Percentiles rank a stretch among this genome's conserved stretches.
Conservation (phyloP, 2,888 invertebrate species). For the Girardia tigrina region DNA sequence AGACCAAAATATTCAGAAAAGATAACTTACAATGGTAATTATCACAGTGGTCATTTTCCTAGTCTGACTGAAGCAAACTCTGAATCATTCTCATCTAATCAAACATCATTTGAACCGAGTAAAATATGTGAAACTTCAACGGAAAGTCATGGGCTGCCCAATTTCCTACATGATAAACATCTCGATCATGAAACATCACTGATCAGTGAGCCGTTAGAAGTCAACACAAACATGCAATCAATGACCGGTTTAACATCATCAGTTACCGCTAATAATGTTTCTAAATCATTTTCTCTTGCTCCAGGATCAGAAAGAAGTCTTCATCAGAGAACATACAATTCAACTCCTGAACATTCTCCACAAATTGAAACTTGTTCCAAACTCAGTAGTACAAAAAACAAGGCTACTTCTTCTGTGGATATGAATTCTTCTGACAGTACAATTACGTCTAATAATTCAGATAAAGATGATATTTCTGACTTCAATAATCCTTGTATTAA, state of each 20-base stretch:
- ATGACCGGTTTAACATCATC: neutral
- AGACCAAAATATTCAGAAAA: neutral
- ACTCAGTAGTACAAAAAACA: neutral
- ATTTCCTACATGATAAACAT: neutral
- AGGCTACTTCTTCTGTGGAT: neutral
- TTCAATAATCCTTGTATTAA: neutral
- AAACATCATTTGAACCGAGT: neutral
- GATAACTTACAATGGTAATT: neutral
- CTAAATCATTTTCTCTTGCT: constrained; percentile 32
- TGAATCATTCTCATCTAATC: neutral
- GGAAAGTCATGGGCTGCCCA: neutral
- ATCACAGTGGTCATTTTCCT: neutral
- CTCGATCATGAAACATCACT: neutral
- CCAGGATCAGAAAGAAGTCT: constrained; percentile 33
- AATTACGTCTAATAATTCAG: neutral
- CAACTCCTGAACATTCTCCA: constrained; percentile 30
- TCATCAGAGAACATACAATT: constrained; percentile 25
- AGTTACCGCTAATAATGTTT: neutral
- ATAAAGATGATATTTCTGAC: neutral
- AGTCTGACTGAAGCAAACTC: neutral
- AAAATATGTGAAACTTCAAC: neutral
- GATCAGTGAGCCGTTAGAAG: neutral
- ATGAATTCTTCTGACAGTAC: constrained; percentile 1
- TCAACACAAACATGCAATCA: neutral
- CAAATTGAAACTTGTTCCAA: constrained; percentile 31